Conservation (phyloP, 2,888 invertebrate species). For the Tetropium fuscum region DNA sequence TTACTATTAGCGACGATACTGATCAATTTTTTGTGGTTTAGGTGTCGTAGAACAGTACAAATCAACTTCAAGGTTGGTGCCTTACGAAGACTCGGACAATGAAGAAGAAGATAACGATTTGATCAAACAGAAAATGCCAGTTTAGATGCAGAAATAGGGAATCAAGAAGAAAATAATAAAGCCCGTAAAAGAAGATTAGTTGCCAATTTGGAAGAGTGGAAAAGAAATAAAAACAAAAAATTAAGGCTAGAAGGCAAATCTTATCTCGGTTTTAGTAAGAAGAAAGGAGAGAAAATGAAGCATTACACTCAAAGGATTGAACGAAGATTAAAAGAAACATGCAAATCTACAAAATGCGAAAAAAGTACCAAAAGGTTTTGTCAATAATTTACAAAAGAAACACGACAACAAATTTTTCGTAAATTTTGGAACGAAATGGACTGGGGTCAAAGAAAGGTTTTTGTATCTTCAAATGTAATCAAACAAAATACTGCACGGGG, state of each 20-base stretch:
- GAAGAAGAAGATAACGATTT: background rate
- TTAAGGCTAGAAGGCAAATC: conserved; percentile 15
- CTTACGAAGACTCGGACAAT: too few relatives aligned
- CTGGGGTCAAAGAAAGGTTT: conserved; percentile 11
- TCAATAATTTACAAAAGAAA: conserved; percentile 1
- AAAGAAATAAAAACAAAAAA: conserved; percentile 14
- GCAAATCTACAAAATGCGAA: conserved; percentile 16
- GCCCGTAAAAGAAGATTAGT: conserved; percentile 11
- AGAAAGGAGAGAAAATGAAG: conserved; percentile 10
- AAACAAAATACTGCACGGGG: conserved; percentile 4
- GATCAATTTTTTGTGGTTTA: too few relatives aligned
- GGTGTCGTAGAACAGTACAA: too few relatives aligned
- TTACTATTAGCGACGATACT: too few relatives aligned
- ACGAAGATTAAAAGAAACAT: conserved; percentile 8
- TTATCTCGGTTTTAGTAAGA: conserved; percentile 6
- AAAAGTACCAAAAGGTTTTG: conserved; percentile 9
- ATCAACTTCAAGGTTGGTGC: too few relatives aligned
- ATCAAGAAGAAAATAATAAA: conserved; percentile 10
- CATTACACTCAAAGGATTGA: conserved; percentile 7
- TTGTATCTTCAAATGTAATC: conserved; percentile 13
- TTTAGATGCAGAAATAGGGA: background rate
- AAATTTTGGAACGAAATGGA: conserved; percentile 12
- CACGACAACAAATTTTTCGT: conserved; percentile 4
- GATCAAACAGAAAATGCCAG: background rate
- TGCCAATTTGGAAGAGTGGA: conserved; percentile 11